phyloP scores from a whole-genome alignment of 2,888 invertebrate species.

The Lasioglossum vierecki region DNA sequence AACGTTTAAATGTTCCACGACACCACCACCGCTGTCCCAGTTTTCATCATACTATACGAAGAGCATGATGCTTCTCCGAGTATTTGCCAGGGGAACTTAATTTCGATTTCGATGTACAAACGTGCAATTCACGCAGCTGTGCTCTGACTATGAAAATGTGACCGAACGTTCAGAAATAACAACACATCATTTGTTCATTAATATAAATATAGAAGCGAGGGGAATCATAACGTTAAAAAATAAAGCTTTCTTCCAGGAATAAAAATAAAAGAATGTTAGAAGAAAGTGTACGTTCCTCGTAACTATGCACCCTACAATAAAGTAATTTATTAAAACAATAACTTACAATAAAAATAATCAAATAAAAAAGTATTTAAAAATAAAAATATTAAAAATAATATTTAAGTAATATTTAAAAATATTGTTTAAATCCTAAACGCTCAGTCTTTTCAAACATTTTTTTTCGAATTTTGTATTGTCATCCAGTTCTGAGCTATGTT shows the following conservation, averaged over 20 bases:
- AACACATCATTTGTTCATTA: neutral
- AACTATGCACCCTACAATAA: too few species aligned
- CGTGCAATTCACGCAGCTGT: neutral
- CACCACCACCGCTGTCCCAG: constrained; percentile 12
- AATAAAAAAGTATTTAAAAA: too few species aligned
- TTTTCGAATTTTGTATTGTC: too few species aligned
- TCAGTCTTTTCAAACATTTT: too few species aligned
- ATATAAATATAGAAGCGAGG: neutral
- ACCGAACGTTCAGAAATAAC: neutral
- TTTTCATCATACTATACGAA: constrained; percentile 31
- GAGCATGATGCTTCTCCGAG: constrained; percentile 33
- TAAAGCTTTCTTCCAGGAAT: neutral
- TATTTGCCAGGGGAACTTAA: constrained; percentile 34
- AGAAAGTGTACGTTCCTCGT: neutral
- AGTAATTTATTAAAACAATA: too few species aligned
- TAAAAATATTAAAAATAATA: too few species aligned
- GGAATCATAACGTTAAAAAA: neutral
- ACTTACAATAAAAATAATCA: too few species aligned
- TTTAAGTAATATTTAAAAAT: too few species aligned
- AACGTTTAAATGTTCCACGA: constrained; percentile 22
- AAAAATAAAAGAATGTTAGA: neutral
- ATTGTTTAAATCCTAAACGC: too few species aligned
- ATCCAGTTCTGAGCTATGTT: too few species aligned
- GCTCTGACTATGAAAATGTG: neutral
- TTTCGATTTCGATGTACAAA: neutral